These are phyloP conservation scores for Chanos chanos DNA, from an alignment of 2,797 vertebrate species.

Conservation along the genomic window DNA sequence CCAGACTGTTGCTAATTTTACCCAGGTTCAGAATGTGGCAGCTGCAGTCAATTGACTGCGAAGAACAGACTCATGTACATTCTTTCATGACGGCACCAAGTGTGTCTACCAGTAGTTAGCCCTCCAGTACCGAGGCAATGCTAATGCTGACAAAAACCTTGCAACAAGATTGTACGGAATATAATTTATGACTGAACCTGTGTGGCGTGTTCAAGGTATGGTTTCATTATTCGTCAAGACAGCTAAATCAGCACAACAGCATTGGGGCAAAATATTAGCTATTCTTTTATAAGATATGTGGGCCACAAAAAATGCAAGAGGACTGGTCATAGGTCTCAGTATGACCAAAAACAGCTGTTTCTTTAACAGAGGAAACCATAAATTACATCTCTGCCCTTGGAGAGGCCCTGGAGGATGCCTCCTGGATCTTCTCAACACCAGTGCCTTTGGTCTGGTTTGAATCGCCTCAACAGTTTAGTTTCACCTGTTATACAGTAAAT, in stretches of 20 bases:
- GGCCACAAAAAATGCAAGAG: background rate
- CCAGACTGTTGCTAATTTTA: conserved; percentile 26
- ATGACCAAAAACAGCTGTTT: conserved; percentile 27
- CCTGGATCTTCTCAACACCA: background rate
- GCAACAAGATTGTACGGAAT: background rate
- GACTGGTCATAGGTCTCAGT: background rate
- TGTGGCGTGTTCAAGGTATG: no score
- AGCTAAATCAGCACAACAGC: background rate
- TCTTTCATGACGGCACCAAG: conserved; percentile 16
- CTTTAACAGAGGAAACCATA: conserved; percentile 37
- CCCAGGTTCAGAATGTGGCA: conserved; percentile 31
- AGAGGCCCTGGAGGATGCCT: conserved; percentile 20
- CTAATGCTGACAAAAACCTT: background rate
- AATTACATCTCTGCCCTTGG: conserved; percentile 30
- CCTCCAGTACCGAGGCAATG: background rate
- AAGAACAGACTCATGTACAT: conserved; percentile 18
- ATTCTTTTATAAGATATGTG: background rate
- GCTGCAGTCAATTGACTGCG: conserved; percentile 13
- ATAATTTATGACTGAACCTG: background rate
- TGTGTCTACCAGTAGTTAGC: background rate
- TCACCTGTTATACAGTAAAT: conserved; percentile 25
- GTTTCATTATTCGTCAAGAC: background rate
- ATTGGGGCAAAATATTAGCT: background rate
- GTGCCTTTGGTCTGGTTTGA: background rate
- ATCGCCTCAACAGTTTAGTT: background rate